Evolutionary conservation across 2,113 vertebrate species (phyloP), one percentile per base, ranked within the genome.

Genomic region (Platysternon megacephalum): DNA sequence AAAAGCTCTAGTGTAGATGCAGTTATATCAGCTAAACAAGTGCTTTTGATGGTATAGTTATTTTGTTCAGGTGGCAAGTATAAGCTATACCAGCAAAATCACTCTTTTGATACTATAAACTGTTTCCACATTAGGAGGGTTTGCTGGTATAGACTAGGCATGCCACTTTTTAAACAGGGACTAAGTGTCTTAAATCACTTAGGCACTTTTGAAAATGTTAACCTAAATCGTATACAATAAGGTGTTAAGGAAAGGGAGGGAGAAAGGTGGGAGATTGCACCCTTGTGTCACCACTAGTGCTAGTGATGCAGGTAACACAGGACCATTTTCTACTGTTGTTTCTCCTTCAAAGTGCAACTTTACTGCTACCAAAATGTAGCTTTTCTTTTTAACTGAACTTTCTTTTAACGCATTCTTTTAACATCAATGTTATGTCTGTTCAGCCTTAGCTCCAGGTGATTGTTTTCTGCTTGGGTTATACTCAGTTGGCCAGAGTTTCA

Each of bases 271-370:
- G 19, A 90, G 28, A 58, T 82, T 8, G 4, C 24, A 13, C 22
- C 35, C 39, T 11, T 44, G 24, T 26, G 39, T 35, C 24, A 2
- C 35, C 21, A 72, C 49, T 88, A 68, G 53, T 82, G 17, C 48
- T 32, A 65, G 28, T 46, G 24, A 1, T 84, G 88, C 35, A 68
- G 8, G 29, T 79, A 39, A 79, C 87, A 80, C 4, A 3, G 2
- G 2, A 1, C 0, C 8, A 2, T 2, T 72, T 85, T 21, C 21
- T 0, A 0, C 11, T 8, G 1, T 61, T 68, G 32, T 84, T 87
- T 91, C 1, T 42, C 86, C n/a, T 72, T 82, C 32, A 39, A 49
- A 28, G 49, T 52, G n/a, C 65, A 39, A 72, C 19, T 39, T 72
- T 76, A 49, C 72, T 61, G 12, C 42, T 78, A 46, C 3, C 74